Conservation (phyloP, 2,888 invertebrate species). For the Leucania comma region DNA sequence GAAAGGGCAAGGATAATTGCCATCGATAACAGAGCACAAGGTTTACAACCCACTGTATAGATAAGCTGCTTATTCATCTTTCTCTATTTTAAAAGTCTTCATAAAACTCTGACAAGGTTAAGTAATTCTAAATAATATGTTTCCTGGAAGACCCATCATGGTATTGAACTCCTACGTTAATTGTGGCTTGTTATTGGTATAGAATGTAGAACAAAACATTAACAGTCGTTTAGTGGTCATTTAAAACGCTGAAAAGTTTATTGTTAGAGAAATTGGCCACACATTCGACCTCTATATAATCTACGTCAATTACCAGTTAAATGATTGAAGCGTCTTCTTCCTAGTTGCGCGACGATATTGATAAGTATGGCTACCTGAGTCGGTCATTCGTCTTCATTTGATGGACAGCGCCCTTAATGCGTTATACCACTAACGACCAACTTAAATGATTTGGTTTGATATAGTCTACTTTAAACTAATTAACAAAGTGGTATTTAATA, state of each 20-base stretch:
- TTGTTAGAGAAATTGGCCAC: conserved; percentile 20
- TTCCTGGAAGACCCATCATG: background rate
- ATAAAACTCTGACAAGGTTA: background rate
- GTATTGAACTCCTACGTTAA: conserved; percentile 24
- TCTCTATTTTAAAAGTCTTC: background rate
- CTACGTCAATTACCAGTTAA: conserved; percentile 51
- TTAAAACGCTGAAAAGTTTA: conserved; percentile 20
- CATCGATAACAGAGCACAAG: background rate
- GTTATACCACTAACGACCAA: conserved; percentile 49
- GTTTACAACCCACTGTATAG: background rate
- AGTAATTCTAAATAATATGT: background rate
- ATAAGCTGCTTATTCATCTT: background rate
- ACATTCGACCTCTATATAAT: conserved; percentile 26
- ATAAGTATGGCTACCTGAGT: conserved; percentile 54
- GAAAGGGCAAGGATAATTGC: background rate
- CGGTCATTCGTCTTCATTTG: conserved; percentile 57
- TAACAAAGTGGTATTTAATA: conserved; percentile 31
- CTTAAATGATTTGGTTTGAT: conserved; percentile 47
- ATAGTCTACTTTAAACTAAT: conserved; percentile 41
- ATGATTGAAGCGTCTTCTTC: conserved; percentile 51
- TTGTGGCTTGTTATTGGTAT: conserved; percentile 14
- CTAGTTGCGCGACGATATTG: conserved; percentile 53
- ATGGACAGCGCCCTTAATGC: conserved; percentile 63
- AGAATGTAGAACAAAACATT: conserved; percentile 30
- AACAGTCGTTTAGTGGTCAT: conserved; percentile 6